These are phyloP conservation scores for Propsilocerus akamusi DNA, from an alignment of 1,140 invertebrate genomes.

Conservation along the genomic window DNA sequence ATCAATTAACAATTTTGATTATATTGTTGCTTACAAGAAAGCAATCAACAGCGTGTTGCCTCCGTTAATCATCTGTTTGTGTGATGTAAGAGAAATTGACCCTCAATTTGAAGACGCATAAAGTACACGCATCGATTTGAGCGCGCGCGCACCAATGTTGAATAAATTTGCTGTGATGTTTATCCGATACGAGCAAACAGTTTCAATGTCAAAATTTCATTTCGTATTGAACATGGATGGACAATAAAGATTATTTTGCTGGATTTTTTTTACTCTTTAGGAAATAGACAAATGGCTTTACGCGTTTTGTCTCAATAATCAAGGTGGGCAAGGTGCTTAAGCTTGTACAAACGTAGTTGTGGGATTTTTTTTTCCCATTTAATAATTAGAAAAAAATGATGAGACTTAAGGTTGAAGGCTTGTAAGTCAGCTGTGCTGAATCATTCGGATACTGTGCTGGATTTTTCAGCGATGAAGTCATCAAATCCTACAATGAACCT, in stretches of 20 bases:
- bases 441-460: not conserved
- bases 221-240: not conserved
- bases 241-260: not conserved
- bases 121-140: no score
- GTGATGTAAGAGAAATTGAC: not conserved
- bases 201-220: slow-evolving; percentile 3
- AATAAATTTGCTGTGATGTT: no score
- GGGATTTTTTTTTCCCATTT: no score
- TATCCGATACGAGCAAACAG: not conserved
- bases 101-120: not conserved
- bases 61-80: no score
- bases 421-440: not conserved
- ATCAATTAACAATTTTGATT: no score
- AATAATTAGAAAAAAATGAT: no score
- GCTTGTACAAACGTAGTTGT: no score
- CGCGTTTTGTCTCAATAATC: not conserved
- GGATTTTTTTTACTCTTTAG: not conserved
- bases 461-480: no score
- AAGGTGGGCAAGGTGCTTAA: not conserved
- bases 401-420: not conserved
- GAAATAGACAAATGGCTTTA: not conserved
- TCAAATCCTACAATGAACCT: no score
- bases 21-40: no score
- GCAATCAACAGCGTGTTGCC: no score
- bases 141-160: no score